Evolutionary conservation across 2,888 invertebrate genomes (phyloP), one percentile per base, ranked within the genome.

Genomic region (Spodoptera littoralis): DNA sequence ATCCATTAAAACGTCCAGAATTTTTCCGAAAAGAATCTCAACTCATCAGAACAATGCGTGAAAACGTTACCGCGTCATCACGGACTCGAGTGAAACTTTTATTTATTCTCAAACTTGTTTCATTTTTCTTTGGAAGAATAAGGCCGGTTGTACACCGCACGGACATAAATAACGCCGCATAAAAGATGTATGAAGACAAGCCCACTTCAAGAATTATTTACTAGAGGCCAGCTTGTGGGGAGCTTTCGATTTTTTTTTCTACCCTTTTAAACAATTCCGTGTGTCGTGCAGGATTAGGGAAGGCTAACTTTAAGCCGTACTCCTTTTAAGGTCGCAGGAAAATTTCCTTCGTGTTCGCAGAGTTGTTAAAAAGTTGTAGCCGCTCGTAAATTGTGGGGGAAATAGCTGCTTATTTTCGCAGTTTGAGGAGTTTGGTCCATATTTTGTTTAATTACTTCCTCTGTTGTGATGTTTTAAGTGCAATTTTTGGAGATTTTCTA

Each of bases 91-190:
- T 85, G 84, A 86, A 90, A 90, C 82, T 92, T 90, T 90, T 92
- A 92, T 92, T 92, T 92, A 93, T 92, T 91, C 87, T 88, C 82
- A 88, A 92, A 93, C 88, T 93, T 92, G 86, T 87, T 90, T 89
- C 92, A 93, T 92, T 92, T 90, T 90, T 91, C 90, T 90, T 88
- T 75, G 79, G 70, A 70, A 68, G 76, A 87, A 89, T 83, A 85
- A 84, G 80, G 77, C 79, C 79, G 82, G 83, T 80, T 70, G 77
- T 75, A 79, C 74, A 77, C 79, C 64, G 80, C 79, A 72, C 80
- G 73, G 55, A 60, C 88, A 87, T 90, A 89, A 89, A 89, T 88
- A 89, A 87, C 87, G 70, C 65, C 68, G 73, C 80, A 89, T 90
- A 87, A 90, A 90, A 88, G 77, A 89, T 90, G 88, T 87, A 90